A percentile compares a stretch with the other conserved stretches of the same genome.
Evolutionary conservation across 2,888 invertebrate genomes (phyloP).

Genomic region (Hirtodrosophila trivittata): DNA sequence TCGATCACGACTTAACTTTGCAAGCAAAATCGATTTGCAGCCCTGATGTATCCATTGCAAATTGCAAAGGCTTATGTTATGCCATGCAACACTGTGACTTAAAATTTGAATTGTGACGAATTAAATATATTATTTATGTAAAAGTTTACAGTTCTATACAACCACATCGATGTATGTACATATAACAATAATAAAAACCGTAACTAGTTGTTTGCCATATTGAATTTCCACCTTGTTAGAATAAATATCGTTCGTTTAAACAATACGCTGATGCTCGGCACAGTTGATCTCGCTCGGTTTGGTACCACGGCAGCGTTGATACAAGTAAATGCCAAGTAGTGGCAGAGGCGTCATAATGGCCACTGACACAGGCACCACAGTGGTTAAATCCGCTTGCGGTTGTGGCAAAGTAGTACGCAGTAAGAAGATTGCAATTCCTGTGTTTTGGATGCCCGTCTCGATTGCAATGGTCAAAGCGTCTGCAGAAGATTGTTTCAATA

Average conservation of each 20-base stretch:
- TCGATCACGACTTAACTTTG: too few relatives aligned
- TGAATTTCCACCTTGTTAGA: slow-evolving; percentile 11
- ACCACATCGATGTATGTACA: slow-evolving; percentile 17
- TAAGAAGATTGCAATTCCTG: slow-evolving; percentile 94
- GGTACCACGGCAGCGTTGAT: slow-evolving; percentile 60
- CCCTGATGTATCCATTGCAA: too few relatives aligned
- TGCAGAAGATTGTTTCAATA: slow-evolving; percentile 86
- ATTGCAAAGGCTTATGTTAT: too few relatives aligned
- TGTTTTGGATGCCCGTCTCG: slow-evolving; percentile 97
- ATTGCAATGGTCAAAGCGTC: slow-evolving; percentile 95
- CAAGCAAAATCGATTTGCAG: too few relatives aligned
- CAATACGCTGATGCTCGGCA: slow-evolving; percentile 54
- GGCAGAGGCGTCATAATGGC: slow-evolving; percentile 98
- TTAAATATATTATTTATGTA: slow-evolving; percentile 11
- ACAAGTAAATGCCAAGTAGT: slow-evolving; percentile 86
- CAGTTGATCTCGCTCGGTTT: slow-evolving; percentile 20
- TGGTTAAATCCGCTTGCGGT: slow-evolving; percentile 94
- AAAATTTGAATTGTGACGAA: slow-evolving; percentile 20
- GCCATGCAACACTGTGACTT: slow-evolving; percentile 26
- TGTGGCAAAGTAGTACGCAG: slow-evolving; percentile 91
- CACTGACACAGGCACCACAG: slow-evolving; percentile 94
- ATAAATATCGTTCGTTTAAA: slow-evolving; percentile 42
- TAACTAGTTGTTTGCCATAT: slow-evolving; percentile 7
- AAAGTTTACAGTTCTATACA: slow-evolving; percentile 3
- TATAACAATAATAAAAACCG: slow-evolving; percentile 9